These are phyloP conservation scores for Cataglyphis albicans DNA, from an alignment of 2,888 invertebrate species.

Conservation along the genomic window DNA sequence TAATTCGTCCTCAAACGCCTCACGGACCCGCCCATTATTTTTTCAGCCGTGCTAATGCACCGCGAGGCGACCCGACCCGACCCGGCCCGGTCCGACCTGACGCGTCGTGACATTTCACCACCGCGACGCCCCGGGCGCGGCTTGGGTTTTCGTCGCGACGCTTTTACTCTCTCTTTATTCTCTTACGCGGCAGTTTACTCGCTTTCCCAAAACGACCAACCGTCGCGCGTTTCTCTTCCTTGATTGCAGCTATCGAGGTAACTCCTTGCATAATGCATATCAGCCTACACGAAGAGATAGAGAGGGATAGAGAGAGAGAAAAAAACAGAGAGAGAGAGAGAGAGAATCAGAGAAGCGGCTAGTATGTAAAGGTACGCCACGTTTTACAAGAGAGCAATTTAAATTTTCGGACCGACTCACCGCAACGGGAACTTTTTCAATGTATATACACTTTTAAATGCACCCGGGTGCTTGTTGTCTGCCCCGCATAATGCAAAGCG, in stretches of 20 bases:
- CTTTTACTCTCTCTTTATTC: conserved; percentile 38
- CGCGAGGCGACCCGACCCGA: background rate
- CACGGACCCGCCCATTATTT: conserved; percentile 30
- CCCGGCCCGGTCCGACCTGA: background rate
- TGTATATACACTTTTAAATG: conserved; percentile 77
- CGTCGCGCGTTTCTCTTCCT: conserved; percentile 44
- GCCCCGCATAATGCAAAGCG: conserved; percentile 78
- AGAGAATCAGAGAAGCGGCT: background rate
- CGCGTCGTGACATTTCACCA: conserved; percentile 28
- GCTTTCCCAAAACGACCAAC: conserved; percentile 33
- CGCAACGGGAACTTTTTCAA: conserved; percentile 77
- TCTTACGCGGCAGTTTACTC: conserved; percentile 40
- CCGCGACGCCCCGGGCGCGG: background rate
- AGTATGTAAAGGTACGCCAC: conserved; percentile 59
- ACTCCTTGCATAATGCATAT: conserved; percentile 76
- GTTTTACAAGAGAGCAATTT: conserved; percentile 74
- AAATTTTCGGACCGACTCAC: conserved; percentile 73
- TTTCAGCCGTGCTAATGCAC: conserved; percentile 39
- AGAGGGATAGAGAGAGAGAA: background rate
- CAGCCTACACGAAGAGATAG: conserved; percentile 36
- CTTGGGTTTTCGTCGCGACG: conserved; percentile 28
- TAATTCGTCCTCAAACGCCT: conserved; percentile 8
- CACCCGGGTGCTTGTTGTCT: conserved; percentile 40
- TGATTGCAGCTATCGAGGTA: conserved; percentile 74
- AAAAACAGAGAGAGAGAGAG: background rate